These are phyloP conservation scores for Vidua chalybeata DNA, from an alignment of 2,113 vertebrate species.

Conservation along the genomic window DNA sequence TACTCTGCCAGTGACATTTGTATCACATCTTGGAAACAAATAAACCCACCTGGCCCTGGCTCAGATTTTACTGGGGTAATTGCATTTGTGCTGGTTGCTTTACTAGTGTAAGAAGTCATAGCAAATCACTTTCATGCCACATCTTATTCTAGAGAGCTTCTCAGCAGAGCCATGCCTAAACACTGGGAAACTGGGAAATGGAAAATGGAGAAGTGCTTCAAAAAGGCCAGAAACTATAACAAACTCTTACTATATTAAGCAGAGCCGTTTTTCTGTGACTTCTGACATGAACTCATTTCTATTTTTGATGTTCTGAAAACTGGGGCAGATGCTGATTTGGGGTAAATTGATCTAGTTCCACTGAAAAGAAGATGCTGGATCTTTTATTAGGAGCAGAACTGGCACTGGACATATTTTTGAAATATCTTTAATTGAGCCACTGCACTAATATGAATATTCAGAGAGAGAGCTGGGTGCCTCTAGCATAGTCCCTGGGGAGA, in stretches of 20 bases:
- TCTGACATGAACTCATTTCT: conserved; percentile 35
- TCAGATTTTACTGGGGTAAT: not conserved
- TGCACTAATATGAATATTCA: conserved; percentile 1
- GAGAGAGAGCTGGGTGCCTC: not conserved
- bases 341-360: not conserved
- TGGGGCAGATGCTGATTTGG: not conserved
- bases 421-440: not conserved
- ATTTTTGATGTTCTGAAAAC: conserved; percentile 39
- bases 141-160: not conserved
- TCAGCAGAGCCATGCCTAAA: not conserved
- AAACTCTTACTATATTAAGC: conserved; percentile 13
- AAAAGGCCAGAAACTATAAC: not conserved
- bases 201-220: not conserved
- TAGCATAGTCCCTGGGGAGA: not conserved
- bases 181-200: not conserved
- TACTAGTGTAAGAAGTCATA: not conserved
- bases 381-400: not conserved
- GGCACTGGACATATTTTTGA: not conserved
- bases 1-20: not conserved
- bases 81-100: not conserved
- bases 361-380: not conserved
- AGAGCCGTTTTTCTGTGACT: not conserved
- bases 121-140: not conserved
- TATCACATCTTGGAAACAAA: not conserved
- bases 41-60: not conserved